Evolutionary conservation across 2,113 vertebrate genomes (phyloP), one percentile per base, ranked within the genome.

Genomic region (Theristicus caerulescens): DNA sequence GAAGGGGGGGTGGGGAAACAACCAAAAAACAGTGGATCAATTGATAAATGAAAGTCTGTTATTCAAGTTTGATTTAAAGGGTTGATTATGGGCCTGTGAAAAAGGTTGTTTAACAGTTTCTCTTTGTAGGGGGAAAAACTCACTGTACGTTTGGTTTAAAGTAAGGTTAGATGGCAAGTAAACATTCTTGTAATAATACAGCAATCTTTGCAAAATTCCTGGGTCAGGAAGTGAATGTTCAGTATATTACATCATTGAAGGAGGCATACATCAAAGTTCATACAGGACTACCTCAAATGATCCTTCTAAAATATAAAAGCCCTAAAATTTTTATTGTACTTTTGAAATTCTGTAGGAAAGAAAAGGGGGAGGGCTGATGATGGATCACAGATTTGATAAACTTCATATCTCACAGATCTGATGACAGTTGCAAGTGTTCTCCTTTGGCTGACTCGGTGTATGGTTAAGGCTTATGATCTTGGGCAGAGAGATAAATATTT

Each of bases 151-250:
- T 97, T 85, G 59, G 78, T 94, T 97, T 86, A 91, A 97, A 97
- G 91, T 80, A 87, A 96, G 94, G 94, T 94, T 96, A 96, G 92
- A 94, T 96, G 95, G 96, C 91, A 97, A 98, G 96, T 96, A 98
- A 98, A 98, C 90, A 95, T 90, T 88, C 91, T 96, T 92, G 61
- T 78, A 97, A 92, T 97, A 96, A 94, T 96, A 96, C 65, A 93
- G 93, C 46, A 78, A 88, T 87, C 91, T 93, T 84, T 95, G 91
- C 74, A 96, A 94, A 96, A 95, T 90, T 97, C 94, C 91, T 95
- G 78, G 49, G 92, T 64, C 80, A 94, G 97, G 94, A 97, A 97
- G 89, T 94, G 78, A 65, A 86, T 82, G 58, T 94, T 96, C 95
- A 88, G 88, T 61, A 27, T 94, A 84, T 97, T 93, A 90, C 96